phyloP scores from a whole-genome alignment of 2,797 vertebrate genomes.

The Lagodon rhomboides region DNA sequence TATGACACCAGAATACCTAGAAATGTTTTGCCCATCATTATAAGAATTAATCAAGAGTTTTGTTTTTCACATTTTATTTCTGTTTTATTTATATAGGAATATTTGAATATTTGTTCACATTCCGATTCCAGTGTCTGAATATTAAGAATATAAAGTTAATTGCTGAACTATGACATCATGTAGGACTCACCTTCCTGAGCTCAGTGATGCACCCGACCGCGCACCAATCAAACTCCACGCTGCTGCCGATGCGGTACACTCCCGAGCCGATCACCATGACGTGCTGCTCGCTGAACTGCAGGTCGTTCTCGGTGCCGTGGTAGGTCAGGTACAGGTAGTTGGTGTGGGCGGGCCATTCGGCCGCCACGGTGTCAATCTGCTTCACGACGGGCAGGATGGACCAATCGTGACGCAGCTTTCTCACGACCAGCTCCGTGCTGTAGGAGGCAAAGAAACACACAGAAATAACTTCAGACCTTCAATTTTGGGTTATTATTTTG shows the following conservation, averaged over 20 bases:
- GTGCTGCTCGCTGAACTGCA: slow-evolving; percentile 89
- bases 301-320: slow-evolving; percentile 89
- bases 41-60: no score
- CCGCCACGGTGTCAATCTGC: slow-evolving; percentile 98
- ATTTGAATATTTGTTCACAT: no score
- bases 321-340: slow-evolving; percentile 99
- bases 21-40: no score
- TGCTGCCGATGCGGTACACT: slow-evolving; percentile 98
- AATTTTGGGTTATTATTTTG: no score
- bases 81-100: no score
- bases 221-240: slow-evolving; percentile 98
- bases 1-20: no score
- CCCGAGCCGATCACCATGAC: slow-evolving; percentile 98
- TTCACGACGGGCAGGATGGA: slow-evolving; percentile 95
- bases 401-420: slow-evolving; percentile 93
- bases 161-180: background rate
- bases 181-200: slow-evolving; percentile 89
- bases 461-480: no score
- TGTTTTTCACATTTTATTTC: no score
- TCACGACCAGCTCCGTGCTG: slow-evolving; percentile 95
- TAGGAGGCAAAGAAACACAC: background rate
- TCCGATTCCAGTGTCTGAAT: no score
- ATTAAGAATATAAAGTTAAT: no score
- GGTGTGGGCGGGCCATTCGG: slow-evolving; percentile 96
- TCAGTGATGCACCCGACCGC: slow-evolving; percentile 97